phyloP scores from a whole-genome alignment of 2,113 vertebrate species.

The Okapia johnstoni region DNA sequence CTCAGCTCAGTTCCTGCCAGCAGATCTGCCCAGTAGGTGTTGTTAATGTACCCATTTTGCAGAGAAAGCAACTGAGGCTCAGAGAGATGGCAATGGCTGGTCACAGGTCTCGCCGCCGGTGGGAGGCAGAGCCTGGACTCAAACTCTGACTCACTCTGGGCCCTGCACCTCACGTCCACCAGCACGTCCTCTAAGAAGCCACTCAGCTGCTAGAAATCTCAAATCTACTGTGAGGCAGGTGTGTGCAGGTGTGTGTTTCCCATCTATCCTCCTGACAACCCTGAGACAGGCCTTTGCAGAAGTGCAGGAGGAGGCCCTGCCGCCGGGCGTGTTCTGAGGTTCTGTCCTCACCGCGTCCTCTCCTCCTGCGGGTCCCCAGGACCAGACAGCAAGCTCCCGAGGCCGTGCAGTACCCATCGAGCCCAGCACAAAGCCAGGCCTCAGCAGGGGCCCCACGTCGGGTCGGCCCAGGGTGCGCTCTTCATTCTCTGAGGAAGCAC shows the following conservation, averaged over 20 bases:
- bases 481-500: background rate
- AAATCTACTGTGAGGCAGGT: accelerated
- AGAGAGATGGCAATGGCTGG: background rate
- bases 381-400: background rate
- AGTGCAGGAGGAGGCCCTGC: background rate
- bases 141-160: background rate
- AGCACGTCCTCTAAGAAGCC: background rate
- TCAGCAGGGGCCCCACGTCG: background rate
- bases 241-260: accelerated
- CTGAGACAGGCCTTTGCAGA: background rate
- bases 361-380: background rate
- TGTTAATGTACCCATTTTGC: background rate
- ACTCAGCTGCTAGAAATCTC: background rate
- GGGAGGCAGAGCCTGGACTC: background rate
- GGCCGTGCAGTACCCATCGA: background rate
- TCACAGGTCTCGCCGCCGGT: background rate
- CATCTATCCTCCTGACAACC: accelerated
- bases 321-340: accelerated
- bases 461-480: accelerated
- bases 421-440: background rate
- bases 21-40: background rate
- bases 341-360: background rate
- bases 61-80: background rate
- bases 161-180: too few relatives aligned
- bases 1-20: background rate